Evolutionary conservation across 2,797 vertebrate genomes (phyloP).

Genomic region (Emys orbicularis): DNA sequence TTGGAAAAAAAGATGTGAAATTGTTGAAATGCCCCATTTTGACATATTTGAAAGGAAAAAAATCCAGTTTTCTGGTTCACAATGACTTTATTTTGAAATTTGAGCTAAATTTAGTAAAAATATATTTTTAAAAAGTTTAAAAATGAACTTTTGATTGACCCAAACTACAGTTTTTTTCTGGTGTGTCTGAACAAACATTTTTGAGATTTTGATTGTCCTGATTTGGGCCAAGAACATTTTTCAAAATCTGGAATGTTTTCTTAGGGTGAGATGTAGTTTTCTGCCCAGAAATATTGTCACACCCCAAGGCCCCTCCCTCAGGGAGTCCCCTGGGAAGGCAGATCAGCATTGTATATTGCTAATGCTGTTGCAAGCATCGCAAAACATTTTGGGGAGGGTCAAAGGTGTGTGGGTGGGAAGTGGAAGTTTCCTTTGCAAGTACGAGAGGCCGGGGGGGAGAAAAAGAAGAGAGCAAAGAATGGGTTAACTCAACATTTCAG

Average conservation of each 20-base stretch:
- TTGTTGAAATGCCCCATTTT: neutral
- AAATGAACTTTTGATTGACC: neutral
- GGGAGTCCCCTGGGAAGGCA: no score
- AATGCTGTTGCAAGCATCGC: no score
- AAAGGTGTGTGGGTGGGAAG: no score
- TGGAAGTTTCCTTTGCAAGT: no score
- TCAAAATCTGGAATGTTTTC: neutral
- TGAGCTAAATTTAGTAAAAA: neutral
- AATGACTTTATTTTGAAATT: neutral
- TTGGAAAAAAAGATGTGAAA: neutral
- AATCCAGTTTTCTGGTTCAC: neutral
- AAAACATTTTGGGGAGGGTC: no score
- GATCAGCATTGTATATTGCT: no score
- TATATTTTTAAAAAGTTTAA: neutral
- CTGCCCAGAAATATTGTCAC: neutral
- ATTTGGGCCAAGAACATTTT: neutral
- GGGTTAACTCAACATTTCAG: no score
- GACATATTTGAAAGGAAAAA: neutral
- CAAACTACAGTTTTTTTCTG: neutral
- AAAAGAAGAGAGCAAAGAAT: no score
- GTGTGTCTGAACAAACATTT: neutral
- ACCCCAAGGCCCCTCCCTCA: no score
- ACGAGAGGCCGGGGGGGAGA: no score
- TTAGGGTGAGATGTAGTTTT: neutral
- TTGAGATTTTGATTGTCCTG: neutral